Evolutionary conservation across 2,888 invertebrate species (phyloP).

Genomic region (Rhamphomyia laevipes): DNA sequence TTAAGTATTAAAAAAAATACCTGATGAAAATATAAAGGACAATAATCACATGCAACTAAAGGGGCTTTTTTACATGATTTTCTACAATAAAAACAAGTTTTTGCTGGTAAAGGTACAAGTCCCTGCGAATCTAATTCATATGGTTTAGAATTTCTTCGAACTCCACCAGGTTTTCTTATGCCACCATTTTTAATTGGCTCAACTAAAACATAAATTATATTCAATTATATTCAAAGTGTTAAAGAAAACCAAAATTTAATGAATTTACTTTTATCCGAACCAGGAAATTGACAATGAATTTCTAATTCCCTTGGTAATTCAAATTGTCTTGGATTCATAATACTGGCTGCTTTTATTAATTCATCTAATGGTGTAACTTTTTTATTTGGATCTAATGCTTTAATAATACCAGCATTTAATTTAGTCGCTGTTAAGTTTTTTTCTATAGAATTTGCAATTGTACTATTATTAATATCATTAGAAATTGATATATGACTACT

Average conservation of each 20-base stretch:
- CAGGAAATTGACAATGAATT: slow-evolving; percentile 66
- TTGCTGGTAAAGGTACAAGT: slow-evolving; percentile 70
- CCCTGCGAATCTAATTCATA: slow-evolving; percentile 45
- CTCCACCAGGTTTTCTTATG: slow-evolving; percentile 21
- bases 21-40: slow-evolving; percentile 77
- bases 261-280: slow-evolving; percentile 61
- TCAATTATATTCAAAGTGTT: not conserved
- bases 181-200: slow-evolving; percentile 29
- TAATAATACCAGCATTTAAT: slow-evolving; percentile 28
- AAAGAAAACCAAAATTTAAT: slow-evolving; percentile 14
- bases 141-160: slow-evolving; percentile 33
- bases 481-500: slow-evolving; percentile 26
- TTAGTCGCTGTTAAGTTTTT: slow-evolving; percentile 23
- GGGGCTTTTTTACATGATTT: slow-evolving; percentile 76
- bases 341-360: slow-evolving; percentile 67
- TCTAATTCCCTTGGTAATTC: slow-evolving; percentile 72
- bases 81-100: slow-evolving; percentile 72
- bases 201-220: slow-evolving; percentile 15
- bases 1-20: slow-evolving; percentile 16
- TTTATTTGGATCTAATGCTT: slow-evolving; percentile 31
- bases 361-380: slow-evolving; percentile 58
- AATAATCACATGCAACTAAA: slow-evolving; percentile 87
- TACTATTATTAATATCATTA: slow-evolving; percentile 25
- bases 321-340: slow-evolving; percentile 84
- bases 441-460: slow-evolving; percentile 19